Percentiles rank a stretch among this genome's conserved stretches.
Conservation (phyloP, 23 tunicate species). For the Halocynthia aurantium region DNA sequence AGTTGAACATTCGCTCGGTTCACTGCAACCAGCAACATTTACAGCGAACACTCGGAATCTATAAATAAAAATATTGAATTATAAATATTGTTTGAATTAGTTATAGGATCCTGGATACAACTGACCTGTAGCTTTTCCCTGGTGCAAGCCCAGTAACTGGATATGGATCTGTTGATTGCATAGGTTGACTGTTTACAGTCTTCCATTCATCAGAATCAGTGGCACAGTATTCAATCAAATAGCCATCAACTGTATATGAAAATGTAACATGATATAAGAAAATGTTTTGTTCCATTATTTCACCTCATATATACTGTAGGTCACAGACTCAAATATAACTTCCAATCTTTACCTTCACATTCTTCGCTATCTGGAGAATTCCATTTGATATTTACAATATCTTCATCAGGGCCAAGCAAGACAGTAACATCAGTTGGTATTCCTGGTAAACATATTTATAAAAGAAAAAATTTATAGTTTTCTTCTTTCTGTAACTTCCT, state of each 20-base stretch:
- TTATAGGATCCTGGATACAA: background rate
- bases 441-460: conserved; percentile 12
- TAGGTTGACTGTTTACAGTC: conserved; percentile 31
- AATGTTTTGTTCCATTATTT: background rate
- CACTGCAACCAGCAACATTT: conserved; percentile 51
- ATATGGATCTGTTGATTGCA: conserved; percentile 60
- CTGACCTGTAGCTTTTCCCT: conserved; percentile 52
- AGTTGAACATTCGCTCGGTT: conserved; percentile 49
- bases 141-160: conserved; percentile 58
- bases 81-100: background rate
- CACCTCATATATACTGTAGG: background rate
- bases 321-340: background rate
- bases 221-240: conserved; percentile 52
- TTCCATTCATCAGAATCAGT: conserved; percentile 48
- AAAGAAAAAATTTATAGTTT: no score
- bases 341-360: conserved; percentile 1
- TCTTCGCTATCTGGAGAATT: conserved; percentile 34
- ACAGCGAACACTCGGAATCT: conserved; percentile 64
- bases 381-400: conserved; percentile 46
- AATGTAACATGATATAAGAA: background rate
- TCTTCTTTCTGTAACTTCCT: no score
- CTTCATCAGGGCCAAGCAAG: conserved; percentile 29
- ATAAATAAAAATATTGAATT: background rate
- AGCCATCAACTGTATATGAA: conserved; percentile 41
- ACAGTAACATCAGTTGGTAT: conserved; percentile 35